phyloP scores from a whole-genome alignment of 2,888 invertebrate genomes.

The Neoaliturus tenellus region DNA sequence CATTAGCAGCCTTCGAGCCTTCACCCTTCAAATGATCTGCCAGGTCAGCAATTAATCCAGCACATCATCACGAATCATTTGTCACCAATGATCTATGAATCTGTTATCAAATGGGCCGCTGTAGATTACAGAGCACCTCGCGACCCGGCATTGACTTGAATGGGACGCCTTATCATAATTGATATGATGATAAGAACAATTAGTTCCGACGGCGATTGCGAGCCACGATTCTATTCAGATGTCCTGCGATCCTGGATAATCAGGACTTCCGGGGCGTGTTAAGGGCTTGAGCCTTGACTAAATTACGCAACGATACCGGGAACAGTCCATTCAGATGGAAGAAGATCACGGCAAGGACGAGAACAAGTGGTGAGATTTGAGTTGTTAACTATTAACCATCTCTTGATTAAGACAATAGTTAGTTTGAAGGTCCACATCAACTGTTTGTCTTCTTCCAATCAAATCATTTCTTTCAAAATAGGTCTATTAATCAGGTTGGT shows the following conservation, averaged over 20 bases:
- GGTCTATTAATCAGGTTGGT: too few relatives aligned
- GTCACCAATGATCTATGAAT: not conserved
- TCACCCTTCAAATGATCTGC: not conserved
- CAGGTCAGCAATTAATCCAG: not conserved
- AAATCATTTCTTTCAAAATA: too few relatives aligned
- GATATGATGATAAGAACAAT: conserved; percentile 27
- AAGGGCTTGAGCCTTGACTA: not conserved
- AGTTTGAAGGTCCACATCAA: too few relatives aligned
- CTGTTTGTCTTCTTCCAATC: too few relatives aligned
- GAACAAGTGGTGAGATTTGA: not conserved
- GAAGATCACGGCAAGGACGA: conserved; percentile 8
- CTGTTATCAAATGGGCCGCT: not conserved
- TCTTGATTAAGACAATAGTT: too few relatives aligned
- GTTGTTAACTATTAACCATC: too few relatives aligned
- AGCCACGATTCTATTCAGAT: conserved; percentile 23
- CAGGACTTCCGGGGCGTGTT: not conserved
- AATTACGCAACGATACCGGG: not conserved
- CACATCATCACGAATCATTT: not conserved
- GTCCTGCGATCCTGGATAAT: conserved; percentile 22
- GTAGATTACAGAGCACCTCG: not conserved
- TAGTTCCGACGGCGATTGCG: not conserved
- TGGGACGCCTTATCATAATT: conserved; percentile 15
- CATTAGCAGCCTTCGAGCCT: not conserved
- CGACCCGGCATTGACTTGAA: conserved; percentile 19
- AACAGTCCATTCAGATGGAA: not conserved